A percentile compares a stretch with the other conserved stretches of the same genome.
These are phyloP conservation scores for Synanthedon tipuliformis DNA, from an alignment of 2,888 invertebrate species.

Conservation along the genomic window DNA sequence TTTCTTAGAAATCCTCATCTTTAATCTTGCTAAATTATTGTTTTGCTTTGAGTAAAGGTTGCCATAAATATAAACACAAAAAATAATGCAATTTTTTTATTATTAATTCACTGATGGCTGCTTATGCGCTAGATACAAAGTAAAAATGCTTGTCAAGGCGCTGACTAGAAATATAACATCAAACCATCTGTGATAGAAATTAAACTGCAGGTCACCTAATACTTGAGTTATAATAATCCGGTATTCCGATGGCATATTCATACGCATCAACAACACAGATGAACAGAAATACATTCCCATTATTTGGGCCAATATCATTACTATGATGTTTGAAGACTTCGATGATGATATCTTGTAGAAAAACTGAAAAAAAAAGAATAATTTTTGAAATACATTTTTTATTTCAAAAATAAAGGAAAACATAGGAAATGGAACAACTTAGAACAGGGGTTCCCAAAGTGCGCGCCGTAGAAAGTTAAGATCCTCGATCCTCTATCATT, in stretches of 20 bases:
- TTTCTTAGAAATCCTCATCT: no score
- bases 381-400: background rate
- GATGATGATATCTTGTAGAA: slow-evolving; percentile 99
- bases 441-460: no score
- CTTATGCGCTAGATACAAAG: slow-evolving; percentile 95
- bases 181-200: slow-evolving; percentile 99
- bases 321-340: slow-evolving; percentile 98
- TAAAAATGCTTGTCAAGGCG: slow-evolving; percentile 94
- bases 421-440: no score
- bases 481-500: no score
- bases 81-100: no score
- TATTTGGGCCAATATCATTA: slow-evolving; percentile 95
- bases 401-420: no score
- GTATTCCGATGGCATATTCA: slow-evolving; percentile 99
- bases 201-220: slow-evolving; percentile 96
- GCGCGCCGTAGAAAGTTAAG: no score
- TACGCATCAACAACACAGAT: slow-evolving; percentile 94
- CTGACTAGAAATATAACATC: slow-evolving; percentile 99
- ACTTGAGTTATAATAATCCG: slow-evolving; percentile 88
- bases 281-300: slow-evolving; percentile 99
- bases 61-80: no score
- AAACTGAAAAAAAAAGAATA: slow-evolving; percentile 74
- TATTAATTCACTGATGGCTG: slow-evolving; percentile 72
- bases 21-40: no score
- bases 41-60: no score